Percentiles rank a stretch among this genome's conserved stretches.
Evolutionary conservation across 2,113 vertebrate genomes (phyloP).

Genomic region (Toxotes jaculatrix): DNA sequence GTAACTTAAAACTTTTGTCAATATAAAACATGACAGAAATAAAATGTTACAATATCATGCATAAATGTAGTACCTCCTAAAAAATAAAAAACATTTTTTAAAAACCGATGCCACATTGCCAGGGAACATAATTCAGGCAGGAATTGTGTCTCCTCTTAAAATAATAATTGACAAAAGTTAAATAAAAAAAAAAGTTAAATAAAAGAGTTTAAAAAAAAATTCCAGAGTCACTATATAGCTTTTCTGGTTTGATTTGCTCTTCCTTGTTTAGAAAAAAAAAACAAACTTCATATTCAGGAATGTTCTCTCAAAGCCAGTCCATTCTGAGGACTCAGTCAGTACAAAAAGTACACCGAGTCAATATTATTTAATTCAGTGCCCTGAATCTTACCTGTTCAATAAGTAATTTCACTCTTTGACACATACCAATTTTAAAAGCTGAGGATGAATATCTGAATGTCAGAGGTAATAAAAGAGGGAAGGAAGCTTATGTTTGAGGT

Average conservation of each 20-base stretch:
- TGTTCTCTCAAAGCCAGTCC: constrained; percentile 2
- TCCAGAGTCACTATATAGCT: background rate
- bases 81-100: too few species aligned
- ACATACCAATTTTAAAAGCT: constrained; percentile 51
- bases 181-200: background rate
- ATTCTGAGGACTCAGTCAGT: constrained; percentile 38
- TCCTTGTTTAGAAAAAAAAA: constrained; percentile 6
- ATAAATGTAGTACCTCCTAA: background rate
- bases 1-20: background rate
- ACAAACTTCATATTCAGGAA: constrained; percentile 10
- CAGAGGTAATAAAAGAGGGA: constrained; percentile 57
- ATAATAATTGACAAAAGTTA: background rate
- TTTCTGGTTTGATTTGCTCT: background rate
- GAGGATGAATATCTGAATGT: constrained; percentile 54
- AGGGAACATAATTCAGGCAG: background rate
- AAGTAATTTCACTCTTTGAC: constrained; percentile 70
- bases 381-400: constrained; percentile 58
- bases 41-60: background rate
- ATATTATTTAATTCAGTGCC: constrained; percentile 56
- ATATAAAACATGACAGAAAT: background rate
- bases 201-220: background rate
- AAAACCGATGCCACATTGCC: background rate
- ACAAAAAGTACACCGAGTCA: constrained; percentile 44
- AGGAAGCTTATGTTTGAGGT: constrained; percentile 49
- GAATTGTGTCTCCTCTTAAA: background rate